Conservation (phyloP, 2,797 vertebrate genomes). For the Acanthurus tractus region DNA sequence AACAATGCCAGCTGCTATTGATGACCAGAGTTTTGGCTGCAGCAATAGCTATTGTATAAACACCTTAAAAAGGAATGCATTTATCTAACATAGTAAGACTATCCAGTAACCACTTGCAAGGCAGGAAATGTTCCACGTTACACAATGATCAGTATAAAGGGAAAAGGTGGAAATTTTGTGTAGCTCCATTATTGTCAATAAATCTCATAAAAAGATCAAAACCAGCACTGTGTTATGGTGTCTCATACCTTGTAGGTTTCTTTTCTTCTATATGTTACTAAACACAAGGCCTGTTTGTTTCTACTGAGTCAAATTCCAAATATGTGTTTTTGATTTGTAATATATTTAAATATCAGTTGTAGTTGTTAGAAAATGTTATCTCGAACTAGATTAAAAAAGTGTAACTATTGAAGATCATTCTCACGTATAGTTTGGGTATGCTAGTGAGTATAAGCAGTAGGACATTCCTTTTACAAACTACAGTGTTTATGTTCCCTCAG, state of each 20-base stretch:
- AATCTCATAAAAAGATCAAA: neutral
- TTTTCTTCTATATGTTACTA: neutral
- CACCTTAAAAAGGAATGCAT: neutral
- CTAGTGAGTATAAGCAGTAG: neutral
- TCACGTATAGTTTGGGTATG: too few species aligned
- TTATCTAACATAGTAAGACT: too few species aligned
- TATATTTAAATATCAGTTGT: neutral
- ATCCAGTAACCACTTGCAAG: too few species aligned
- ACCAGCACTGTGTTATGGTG: neutral
- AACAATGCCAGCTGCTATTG: slow-evolving; percentile 66
- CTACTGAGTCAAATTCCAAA: neutral
- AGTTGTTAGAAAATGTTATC: neutral
- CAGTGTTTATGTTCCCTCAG: too few species aligned
- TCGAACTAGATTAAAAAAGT: neutral
- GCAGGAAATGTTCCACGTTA: too few species aligned
- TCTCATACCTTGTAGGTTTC: neutral
- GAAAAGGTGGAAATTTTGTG: too few species aligned
- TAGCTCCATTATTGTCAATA: neutral
- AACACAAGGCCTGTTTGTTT: neutral
- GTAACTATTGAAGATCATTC: neutral
- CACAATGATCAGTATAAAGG: too few species aligned
- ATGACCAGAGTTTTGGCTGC: slow-evolving; percentile 14
- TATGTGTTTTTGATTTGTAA: neutral
- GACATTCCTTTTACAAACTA: too few species aligned
- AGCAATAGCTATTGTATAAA: neutral